Percentiles rank a stretch among this genome's conserved stretches.
Conservation (phyloP, 2,888 invertebrate species). For the Heteromurus nitidus region DNA sequence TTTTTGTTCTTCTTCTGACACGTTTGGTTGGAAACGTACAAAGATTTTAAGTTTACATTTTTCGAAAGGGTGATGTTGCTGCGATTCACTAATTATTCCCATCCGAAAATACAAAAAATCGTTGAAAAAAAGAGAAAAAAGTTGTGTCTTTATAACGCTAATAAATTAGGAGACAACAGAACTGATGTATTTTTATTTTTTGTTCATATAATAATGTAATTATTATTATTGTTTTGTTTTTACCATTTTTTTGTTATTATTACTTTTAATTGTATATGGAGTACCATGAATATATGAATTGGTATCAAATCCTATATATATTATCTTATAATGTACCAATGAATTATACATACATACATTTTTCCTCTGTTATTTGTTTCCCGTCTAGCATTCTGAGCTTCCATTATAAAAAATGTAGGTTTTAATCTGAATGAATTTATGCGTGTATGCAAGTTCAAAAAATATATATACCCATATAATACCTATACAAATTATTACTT, state of each 20-base stretch:
- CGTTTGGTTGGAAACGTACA: constrained; percentile 37
- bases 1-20: constrained; percentile 47
- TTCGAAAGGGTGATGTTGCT: constrained; percentile 12
- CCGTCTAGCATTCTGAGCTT: constrained; percentile 14
- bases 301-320: constrained; percentile 1
- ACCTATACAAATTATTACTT: no score
- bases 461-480: no score
- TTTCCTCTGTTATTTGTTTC: constrained; percentile 13
- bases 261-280: constrained; percentile 13
- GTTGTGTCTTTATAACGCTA: no score
- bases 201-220: constrained; percentile 55
- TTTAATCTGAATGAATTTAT: constrained; percentile 12
- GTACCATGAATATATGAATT: background rate
- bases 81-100: background rate
- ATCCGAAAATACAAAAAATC: background rate
- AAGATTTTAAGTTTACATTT: constrained; percentile 9
- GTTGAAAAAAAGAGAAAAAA: constrained; percentile 19
- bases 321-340: background rate
- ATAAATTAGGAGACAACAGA: constrained; percentile 48
- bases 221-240: constrained; percentile 55
- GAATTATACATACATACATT: background rate
- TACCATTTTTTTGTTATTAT: constrained; percentile 40
- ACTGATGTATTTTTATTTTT: constrained; percentile 63
- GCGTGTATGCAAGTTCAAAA: constrained; percentile 1
- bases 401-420: background rate